phyloP scores from a whole-genome alignment of 2,888 invertebrate genomes.

The Himalopsyche tibetana region DNA sequence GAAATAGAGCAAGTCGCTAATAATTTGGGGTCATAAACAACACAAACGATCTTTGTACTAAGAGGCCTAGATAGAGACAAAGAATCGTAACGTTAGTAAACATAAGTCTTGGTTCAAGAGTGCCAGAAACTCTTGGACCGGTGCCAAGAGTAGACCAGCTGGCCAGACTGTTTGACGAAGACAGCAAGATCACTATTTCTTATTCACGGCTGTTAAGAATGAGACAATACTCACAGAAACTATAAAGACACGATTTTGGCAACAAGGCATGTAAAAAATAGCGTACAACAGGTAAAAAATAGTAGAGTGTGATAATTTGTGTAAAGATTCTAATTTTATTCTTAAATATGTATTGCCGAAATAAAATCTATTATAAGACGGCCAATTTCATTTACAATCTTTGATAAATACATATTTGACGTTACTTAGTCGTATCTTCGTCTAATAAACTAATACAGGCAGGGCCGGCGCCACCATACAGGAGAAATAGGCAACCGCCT shows the following conservation, averaged over 20 bases:
- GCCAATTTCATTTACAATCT: no score
- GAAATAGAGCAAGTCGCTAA: background rate
- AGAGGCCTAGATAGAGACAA: slow-evolving; percentile 18
- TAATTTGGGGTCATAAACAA: slow-evolving; percentile 34
- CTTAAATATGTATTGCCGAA: no score
- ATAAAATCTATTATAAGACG: no score
- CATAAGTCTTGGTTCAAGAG: background rate
- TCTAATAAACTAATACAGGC: no score
- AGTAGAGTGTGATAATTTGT: background rate
- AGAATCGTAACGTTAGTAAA: background rate
- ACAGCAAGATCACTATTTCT: background rate
- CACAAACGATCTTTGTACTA: background rate
- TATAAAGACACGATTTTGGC: slow-evolving; percentile 2
- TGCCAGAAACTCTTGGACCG: slow-evolving; percentile 13
- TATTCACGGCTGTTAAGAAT: slow-evolving; percentile 2
- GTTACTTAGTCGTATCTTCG: no score
- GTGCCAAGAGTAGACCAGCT: slow-evolving; percentile 4
- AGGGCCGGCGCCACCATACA: no score
- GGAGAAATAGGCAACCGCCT: no score
- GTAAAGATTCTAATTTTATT: background rate
- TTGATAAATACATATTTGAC: no score
- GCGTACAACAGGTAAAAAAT: background rate
- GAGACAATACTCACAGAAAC: background rate
- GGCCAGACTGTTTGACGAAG: slow-evolving; percentile 15
- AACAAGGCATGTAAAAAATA: background rate